These are phyloP conservation scores for Gasterosteus aculeatus DNA, from an alignment of 2,113 vertebrate species.

Conservation along the genomic window DNA sequence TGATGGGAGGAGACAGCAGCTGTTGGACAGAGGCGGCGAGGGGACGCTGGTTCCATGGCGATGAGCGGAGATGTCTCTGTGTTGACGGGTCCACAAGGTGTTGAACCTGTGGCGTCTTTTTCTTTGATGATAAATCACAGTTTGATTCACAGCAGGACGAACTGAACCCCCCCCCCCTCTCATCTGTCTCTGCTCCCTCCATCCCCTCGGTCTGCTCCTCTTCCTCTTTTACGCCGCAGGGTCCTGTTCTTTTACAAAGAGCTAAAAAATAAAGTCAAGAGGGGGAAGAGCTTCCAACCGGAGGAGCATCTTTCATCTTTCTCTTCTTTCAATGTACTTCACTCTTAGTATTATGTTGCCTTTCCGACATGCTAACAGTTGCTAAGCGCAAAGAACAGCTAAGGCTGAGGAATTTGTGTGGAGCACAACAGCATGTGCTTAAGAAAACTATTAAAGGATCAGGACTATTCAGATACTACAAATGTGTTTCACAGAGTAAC, in stretches of 20 bases:
- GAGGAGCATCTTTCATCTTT: constrained; percentile 59
- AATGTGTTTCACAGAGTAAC: no score
- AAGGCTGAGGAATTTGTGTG: no score
- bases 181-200: constrained; percentile 48
- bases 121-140: constrained; percentile 54
- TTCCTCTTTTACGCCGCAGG: constrained; percentile 57
- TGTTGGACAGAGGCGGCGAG: constrained; percentile 19
- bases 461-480: no score
- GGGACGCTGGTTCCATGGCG: constrained; percentile 3
- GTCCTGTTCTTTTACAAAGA: constrained; percentile 61
- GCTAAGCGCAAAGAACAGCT: not conserved
- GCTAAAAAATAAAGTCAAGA: constrained; percentile 73
- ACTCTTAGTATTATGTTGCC: not conserved
- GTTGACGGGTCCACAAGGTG: constrained; percentile 29
- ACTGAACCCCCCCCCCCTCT: constrained; percentile 49
- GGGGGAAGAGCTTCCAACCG: constrained; percentile 51
- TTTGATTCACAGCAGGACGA: constrained; percentile 50
- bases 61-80: constrained; percentile 2
- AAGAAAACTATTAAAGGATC: no score
- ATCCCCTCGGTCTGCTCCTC: constrained; percentile 21
- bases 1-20: constrained; percentile 56
- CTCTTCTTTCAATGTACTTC: not conserved
- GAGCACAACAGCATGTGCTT: no score
- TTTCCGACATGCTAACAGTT: not conserved
- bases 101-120: constrained; percentile 2